These are phyloP conservation scores for Anhinga rufa DNA, from an alignment of 2,113 vertebrate genomes.

Conservation along the genomic window DNA sequence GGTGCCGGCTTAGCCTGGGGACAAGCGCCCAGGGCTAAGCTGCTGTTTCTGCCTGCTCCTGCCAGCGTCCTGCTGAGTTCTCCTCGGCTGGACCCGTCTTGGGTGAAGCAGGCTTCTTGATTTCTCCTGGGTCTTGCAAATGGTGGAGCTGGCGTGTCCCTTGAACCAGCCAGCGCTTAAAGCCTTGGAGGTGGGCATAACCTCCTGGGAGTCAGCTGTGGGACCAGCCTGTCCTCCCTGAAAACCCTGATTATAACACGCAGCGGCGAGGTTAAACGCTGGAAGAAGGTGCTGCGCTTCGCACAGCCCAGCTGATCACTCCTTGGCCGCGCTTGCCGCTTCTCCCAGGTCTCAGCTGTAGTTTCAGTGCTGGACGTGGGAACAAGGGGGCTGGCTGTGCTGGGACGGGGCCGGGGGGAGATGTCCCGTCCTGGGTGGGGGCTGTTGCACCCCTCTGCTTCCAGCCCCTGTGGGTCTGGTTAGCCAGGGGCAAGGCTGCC, in stretches of 20 bases:
- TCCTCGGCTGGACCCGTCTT: accelerated
- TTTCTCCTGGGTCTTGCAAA: not conserved
- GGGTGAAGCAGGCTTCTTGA: not conserved
- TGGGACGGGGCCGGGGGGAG: not conserved
- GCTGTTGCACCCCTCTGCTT: not conserved
- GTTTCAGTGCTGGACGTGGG: not conserved
- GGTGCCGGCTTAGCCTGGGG: not conserved
- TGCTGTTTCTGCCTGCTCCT: not conserved
- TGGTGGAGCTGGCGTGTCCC: not conserved
- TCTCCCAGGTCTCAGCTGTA: not conserved
- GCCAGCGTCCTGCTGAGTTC: not conserved
- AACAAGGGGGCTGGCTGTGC: not conserved
- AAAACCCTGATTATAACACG: accelerated
- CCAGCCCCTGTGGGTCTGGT: not conserved
- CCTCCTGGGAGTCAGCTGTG: too few species aligned
- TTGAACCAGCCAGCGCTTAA: too few species aligned
- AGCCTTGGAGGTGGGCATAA: not conserved
- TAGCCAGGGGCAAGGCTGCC: not conserved
- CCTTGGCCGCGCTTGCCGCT: accelerated
- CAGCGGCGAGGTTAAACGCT: not conserved
- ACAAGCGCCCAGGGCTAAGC: not conserved
- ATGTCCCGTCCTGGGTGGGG: not conserved
- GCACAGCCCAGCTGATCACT: not conserved
- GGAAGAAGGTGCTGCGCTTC: not conserved
- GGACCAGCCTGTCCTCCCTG: not conserved